A percentile compares a stretch with the other conserved stretches of the same genome.
These are phyloP conservation scores for Schlechtendalia chinensis DNA, from an alignment of 1,140 invertebrate genomes.

Conservation along the genomic window DNA sequence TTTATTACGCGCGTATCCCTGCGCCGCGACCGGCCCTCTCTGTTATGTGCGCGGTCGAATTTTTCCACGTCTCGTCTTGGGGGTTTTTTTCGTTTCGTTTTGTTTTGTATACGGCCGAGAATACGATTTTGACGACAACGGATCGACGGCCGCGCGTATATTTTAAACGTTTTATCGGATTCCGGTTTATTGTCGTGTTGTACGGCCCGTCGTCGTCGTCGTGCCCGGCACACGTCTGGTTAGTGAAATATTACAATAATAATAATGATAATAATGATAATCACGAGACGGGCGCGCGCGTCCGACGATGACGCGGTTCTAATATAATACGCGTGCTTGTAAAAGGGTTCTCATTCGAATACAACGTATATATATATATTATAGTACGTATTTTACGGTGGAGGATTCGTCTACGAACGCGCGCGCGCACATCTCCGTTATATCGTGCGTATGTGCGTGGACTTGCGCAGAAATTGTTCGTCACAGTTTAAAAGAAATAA, in stretches of 20 bases:
- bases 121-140: background rate
- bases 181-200: background rate
- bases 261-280: background rate
- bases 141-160: background rate
- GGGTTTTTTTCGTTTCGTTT: background rate
- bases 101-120: background rate
- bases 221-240: too few relatives aligned
- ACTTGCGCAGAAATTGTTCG: too few relatives aligned
- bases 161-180: slow-evolving; percentile 47
- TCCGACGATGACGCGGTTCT: slow-evolving; percentile 26
- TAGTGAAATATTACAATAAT: slow-evolving; percentile 12
- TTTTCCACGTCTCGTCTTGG: slow-evolving; percentile 44
- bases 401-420: background rate
- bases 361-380: too few relatives aligned
- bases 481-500: too few relatives aligned
- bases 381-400: background rate
- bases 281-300: background rate
- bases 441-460: background rate
- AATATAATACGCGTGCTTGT: background rate
- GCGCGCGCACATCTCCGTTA: background rate
- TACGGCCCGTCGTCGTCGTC: background rate
- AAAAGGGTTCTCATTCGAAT: background rate
- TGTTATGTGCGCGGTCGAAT: slow-evolving; percentile 34
- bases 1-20: slow-evolving; percentile 31
- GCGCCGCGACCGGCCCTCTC: background rate